Base-by-base conservation (phyloP, 2,797 vertebrate genomes). In the Onychomys leucogaster region DNA sequence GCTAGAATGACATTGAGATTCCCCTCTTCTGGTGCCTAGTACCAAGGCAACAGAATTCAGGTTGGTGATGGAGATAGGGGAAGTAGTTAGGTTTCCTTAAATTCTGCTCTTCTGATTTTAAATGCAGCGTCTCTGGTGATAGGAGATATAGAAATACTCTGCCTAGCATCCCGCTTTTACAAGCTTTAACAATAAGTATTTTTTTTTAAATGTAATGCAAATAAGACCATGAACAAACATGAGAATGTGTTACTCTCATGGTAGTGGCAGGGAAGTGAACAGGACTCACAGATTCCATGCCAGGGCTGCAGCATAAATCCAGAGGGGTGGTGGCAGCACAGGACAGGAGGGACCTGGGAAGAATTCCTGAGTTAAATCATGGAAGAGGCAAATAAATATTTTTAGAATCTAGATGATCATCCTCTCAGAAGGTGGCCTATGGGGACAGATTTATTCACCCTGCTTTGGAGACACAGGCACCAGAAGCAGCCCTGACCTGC, bases 331-430 rank as follows among this genome's bases (percentile, higher is more conserved):
- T 81, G 85, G 77, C 81, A 97, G 96, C 69, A 94, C 96, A 98
- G 89, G 96, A 93, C 95, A 94, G 17, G 0, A 0, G 63, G 69
- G 75, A 95, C 92, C 96, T 67, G 80, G 37, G 87, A 91, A 94
- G 94, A 0, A 32, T 97, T 92, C 90, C 96, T 95, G 94, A 97
- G 96, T 96, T 98, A 98, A 98, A 98, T 1, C 67, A 97, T 43
- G 91, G 94, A 1, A 8, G 93, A 97, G 96, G 94, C 93, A 96
- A 98, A 98, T 97, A 98, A 98, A 98, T 97, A 98, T 92, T 95
- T 89, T 3, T 1, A 87, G 95, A 97, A 97, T 0, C 0, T 96
- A 95, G 97, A 97, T 96, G 96, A 98, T 98, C 97, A 97, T 98
- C 97, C 95, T 97, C 98, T 98, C 95, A 94, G 96, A 97, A 98